Percentiles rank a stretch among this genome's conserved stretches.
These are phyloP conservation scores for Stictocephala bisonia DNA, from an alignment of 2,888 invertebrate genomes.

Conservation along the genomic window DNA sequence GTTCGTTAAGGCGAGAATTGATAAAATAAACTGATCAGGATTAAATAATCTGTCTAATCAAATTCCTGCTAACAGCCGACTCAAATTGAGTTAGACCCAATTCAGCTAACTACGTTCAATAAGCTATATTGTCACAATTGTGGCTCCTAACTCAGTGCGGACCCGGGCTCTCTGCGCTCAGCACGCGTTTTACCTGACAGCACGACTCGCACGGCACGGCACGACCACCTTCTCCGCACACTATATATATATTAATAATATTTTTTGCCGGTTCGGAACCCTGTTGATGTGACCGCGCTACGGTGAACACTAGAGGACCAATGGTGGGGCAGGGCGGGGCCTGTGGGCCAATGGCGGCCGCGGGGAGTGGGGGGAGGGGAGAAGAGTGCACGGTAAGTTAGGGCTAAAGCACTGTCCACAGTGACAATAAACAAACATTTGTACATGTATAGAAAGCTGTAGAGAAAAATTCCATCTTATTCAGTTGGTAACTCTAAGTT, in stretches of 20 bases:
- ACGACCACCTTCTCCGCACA: constrained; percentile 6
- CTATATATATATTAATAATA: constrained; percentile 40
- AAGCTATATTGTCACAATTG: constrained; percentile 48
- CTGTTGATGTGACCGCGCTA: neutral
- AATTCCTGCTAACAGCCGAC: constrained; percentile 44
- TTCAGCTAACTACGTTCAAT: constrained; percentile 48
- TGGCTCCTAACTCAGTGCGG: constrained; percentile 42
- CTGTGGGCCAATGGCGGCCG: constrained; percentile 27
- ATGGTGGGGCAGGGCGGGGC: constrained; percentile 30
- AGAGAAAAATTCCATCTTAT: too few species aligned
- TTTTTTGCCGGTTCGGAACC: constrained; percentile 27
- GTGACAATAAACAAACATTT: too few species aligned
- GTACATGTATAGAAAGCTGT: too few species aligned
- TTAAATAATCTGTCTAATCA: constrained; percentile 44
- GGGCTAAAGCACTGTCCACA: too few species aligned
- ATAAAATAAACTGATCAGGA: constrained; percentile 38
- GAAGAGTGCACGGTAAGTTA: too few species aligned
- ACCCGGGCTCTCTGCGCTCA: neutral
- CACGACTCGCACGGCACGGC: too few species aligned
- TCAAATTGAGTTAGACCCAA: constrained; percentile 48
- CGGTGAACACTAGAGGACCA: constrained; percentile 5
- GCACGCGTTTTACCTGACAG: neutral
- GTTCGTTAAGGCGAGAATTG: constrained; percentile 12
- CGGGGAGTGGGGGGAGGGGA: neutral
- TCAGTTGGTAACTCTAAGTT: too few species aligned